phyloP scores from a whole-genome alignment of 2,797 vertebrate genomes.

The Rallus crepitans region DNA sequence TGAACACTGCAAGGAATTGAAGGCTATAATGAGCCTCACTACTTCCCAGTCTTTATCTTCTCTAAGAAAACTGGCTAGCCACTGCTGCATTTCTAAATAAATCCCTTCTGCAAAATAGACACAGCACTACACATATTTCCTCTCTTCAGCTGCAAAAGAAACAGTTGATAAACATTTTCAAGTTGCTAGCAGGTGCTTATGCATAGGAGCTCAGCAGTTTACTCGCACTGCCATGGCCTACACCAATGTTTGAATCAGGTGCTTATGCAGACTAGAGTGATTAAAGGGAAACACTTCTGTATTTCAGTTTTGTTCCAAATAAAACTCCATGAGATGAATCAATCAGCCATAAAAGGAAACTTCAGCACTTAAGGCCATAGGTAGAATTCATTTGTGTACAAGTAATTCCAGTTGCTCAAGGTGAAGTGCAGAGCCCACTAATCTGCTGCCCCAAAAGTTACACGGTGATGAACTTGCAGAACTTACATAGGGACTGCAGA shows the following conservation, averaged over 20 bases:
- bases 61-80: neutral
- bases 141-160: neutral
- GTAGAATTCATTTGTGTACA: neutral
- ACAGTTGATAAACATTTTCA: neutral
- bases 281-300: neutral
- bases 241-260: neutral
- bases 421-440: neutral
- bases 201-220: neutral
- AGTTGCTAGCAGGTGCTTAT: neutral
- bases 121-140: neutral
- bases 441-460: neutral
- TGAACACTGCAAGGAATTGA: neutral
- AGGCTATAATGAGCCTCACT: neutral
- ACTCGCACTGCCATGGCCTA: neutral
- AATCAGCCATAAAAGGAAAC: neutral
- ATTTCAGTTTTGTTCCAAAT: neutral
- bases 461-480: neutral
- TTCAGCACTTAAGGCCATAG: neutral
- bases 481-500: neutral
- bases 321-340: neutral
- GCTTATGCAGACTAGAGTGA: neutral
- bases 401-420: neutral
- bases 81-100: neutral
- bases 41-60: neutral
- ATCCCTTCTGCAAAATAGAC: neutral